Evolutionary conservation across 53 echinoderm and acorn worm species (phyloP).

Genomic region (Actinopyga echinites): DNA sequence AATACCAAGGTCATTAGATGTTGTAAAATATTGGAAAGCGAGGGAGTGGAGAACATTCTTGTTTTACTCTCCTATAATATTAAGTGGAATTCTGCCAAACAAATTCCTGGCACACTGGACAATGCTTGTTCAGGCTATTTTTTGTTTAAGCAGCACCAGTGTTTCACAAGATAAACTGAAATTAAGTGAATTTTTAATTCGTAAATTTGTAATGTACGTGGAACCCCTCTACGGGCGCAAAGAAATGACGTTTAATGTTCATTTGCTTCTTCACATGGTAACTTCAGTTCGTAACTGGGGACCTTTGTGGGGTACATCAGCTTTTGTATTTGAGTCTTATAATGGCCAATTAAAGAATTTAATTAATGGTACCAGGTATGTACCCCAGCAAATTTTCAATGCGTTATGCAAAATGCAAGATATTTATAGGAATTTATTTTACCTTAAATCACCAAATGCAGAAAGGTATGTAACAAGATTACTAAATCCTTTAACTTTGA

Average conservation of each 20-base stretch:
- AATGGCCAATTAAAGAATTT: conserved; percentile 41
- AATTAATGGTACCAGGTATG: conserved; percentile 33
- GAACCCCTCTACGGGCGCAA: conserved; percentile 47
- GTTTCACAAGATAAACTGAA: neutral
- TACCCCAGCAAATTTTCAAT: conserved; percentile 49
- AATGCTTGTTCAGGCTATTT: conserved; percentile 24
- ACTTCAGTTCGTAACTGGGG: conserved; percentile 55
- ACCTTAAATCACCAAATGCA: neutral
- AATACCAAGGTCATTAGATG: conserved; percentile 28
- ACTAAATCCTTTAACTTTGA: neutral
- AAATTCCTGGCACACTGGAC: conserved; percentile 27
- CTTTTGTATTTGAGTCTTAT: conserved; percentile 52
- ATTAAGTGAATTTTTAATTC: conserved; percentile 15
- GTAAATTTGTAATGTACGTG: conserved; percentile 45
- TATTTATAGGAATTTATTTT: neutral
- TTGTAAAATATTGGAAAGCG: conserved; percentile 40
- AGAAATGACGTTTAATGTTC: conserved; percentile 41
- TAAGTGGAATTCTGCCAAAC: conserved; percentile 8
- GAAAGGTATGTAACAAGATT: neutral
- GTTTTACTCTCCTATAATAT: conserved; percentile 1
- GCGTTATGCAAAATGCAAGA: conserved; percentile 40
- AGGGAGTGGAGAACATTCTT: conserved; percentile 42
- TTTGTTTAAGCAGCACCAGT: neutral
- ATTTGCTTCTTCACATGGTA: conserved; percentile 39
- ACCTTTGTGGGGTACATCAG: conserved; percentile 58